Evolutionary conservation across 2,113 vertebrate species (phyloP).

Genomic region (Xiphophorus maculatus): DNA sequence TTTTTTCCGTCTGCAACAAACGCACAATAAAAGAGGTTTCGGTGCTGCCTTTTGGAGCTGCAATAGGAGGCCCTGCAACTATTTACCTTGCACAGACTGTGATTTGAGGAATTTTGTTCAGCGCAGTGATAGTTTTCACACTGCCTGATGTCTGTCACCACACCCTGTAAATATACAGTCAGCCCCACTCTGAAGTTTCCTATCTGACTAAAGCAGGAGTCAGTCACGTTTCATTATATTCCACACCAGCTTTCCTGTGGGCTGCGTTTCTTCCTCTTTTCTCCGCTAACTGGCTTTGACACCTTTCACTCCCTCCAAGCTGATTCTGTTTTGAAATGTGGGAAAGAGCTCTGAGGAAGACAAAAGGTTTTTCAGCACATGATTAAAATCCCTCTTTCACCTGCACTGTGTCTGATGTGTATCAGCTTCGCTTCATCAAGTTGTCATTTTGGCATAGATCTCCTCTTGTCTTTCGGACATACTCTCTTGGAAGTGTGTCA

Average conservation of each 20-base stretch:
- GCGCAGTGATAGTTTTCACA: conserved; percentile 71
- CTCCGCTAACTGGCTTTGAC: conserved; percentile 16
- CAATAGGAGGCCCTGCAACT: conserved; percentile 1
- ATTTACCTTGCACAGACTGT: conserved; percentile 40
- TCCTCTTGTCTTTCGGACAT: conserved; percentile 43
- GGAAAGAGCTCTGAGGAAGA: too few species aligned
- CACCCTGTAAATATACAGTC: conserved; percentile 68
- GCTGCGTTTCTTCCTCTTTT: conserved; percentile 1
- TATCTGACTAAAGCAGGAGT: conserved; percentile 25
- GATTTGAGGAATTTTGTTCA: conserved; percentile 69
- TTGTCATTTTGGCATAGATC: conserved; percentile 43
- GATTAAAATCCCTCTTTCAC: neutral
- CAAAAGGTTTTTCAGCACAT: neutral
- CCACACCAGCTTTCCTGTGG: conserved; percentile 9
- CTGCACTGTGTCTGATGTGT: conserved; percentile 30
- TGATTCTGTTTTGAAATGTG: conserved; percentile 7
- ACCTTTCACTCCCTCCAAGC: neutral
- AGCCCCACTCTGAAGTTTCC: conserved; percentile 34
- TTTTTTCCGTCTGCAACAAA: neutral
- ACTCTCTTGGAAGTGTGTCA: conserved; percentile 54
- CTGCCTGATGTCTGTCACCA: conserved; percentile 57
- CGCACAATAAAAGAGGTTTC: neutral
- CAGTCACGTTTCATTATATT: conserved; percentile 14
- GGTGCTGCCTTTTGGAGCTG: neutral
- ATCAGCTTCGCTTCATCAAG: conserved; percentile 14